Evolutionary conservation across 2,888 invertebrate species (phyloP), one percentile per base, ranked within the genome.

Genomic region (Xylota segnis): DNA sequence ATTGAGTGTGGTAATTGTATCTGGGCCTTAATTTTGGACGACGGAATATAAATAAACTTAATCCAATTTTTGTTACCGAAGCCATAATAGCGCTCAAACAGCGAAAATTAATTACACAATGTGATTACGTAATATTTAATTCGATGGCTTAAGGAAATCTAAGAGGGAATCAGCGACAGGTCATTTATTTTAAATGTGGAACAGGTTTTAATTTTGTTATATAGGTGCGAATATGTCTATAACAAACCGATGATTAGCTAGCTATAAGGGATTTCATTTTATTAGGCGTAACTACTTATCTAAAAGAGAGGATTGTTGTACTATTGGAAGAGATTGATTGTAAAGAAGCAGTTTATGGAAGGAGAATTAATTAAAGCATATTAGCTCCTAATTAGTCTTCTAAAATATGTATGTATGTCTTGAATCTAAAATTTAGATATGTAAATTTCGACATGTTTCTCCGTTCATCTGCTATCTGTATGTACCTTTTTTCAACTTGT

Each of bases 11-110:
- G 12, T 65, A 34, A 50, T 50, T 65, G 32, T 14, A 32, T 54
- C 65, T 50, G 47, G 12, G 29, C 7, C 5, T 34, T 65, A 18
- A 29, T 63, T 63, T 32, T 3, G 61, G 47, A 18, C 27, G 34
- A 7, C 27, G 34, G 7, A 43, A 45, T 16, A 29, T 12, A 63
- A 47, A 47, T 50, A 23, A 34, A 50, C 23, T 65, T 34, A 65
- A 65, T 65, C 65, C 18, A 50, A 34, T 50, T n/a, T 65, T 50
- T 37, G 18, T 16, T n/a, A n/a, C n/a, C 7, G 65, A 34, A 50
- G 34, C 34, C 65, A 37, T 65, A 65, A 65, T 50, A 34, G 23
- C n/a, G n/a, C 23, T 50, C 18, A 34, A 50, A 23, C 50, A 34
- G 37, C 23, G n/a, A 5, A 50, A 34, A 65, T 65, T 34, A 18